phyloP scores from a whole-genome alignment of 2,888 invertebrate species.

The Mythimna impura region DNA sequence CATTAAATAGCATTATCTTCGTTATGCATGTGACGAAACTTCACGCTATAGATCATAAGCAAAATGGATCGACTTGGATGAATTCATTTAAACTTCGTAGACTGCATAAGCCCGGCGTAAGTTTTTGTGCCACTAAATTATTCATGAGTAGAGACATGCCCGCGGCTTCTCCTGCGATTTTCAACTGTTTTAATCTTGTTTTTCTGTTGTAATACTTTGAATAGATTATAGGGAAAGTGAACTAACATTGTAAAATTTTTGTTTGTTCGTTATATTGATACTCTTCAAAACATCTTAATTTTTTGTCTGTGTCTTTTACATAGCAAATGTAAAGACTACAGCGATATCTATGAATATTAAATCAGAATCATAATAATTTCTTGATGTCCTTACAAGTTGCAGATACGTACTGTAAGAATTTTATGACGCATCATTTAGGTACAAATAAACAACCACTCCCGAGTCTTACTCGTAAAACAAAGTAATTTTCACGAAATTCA shows the following conservation, averaged over 20 bases:
- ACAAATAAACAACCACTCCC: conserved; percentile 26
- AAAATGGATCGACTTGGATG: conserved; percentile 71
- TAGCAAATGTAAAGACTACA: neutral
- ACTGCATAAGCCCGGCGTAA: conserved; percentile 67
- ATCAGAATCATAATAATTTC: conserved; percentile 11
- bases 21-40: conserved; percentile 52
- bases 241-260: neutral
- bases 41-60: conserved; percentile 65
- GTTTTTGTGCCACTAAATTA: conserved; percentile 73
- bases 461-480: conserved; percentile 42
- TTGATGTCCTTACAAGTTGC: conserved; percentile 7
- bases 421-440: conserved; percentile 23
- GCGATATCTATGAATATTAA: conserved; percentile 6
- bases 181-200: conserved; percentile 59
- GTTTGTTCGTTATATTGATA: neutral
- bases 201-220: conserved; percentile 42
- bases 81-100: conserved; percentile 76
- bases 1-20: conserved; percentile 23
- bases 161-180: conserved; percentile 62
- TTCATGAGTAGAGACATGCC: conserved; percentile 67
- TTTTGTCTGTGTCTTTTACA: neutral
- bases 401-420: neutral
- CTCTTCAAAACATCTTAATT: neutral
- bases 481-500: conserved; percentile 50
- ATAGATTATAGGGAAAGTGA: conserved; percentile 18